Base-by-base conservation (phyloP, 2,888 invertebrate species). In the Globia sparganii region DNA sequence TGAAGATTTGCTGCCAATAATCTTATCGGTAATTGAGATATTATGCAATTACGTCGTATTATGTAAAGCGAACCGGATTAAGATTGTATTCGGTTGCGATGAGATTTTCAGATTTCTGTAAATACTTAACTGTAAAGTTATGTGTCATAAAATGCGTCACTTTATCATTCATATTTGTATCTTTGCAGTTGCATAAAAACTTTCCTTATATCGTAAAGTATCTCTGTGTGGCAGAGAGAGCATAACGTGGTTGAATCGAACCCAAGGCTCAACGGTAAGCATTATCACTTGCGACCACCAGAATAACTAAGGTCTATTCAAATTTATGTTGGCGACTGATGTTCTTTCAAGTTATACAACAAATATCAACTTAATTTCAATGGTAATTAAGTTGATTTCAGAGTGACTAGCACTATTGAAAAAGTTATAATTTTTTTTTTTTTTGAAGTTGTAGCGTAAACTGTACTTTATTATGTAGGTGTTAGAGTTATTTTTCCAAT, bases 11-110 rank as follows among this genome's bases (percentile, higher is more conserved):
- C 77, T 59, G 18, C 62, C 83, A 85, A 87, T 85, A 79, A 83
- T 69, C 75, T 78, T 62, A 81, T 37, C 53, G 15, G 66, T 82
- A 83, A 87, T 88, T 85, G 81, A 77, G 81, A 81, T 74, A 85
- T 87, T 88, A 87, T 81, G 85, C 77, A 80, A 82, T 87, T 82
- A 81, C 66, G 40, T 61, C 59, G 72, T 46, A 80, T 88, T 89
- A 89, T 85, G 80, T 86, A 80, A 84, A 85, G 59, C 75, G 56
- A 79, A 70, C 83, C 88, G 83, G 83, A 89, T 86, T 74, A 79
- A 83, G 80, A 87, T 79, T 65, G 64, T 69, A 79, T 81, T 75
- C 28, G 77, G 58, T 76, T 67, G 58, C 73, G 70, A 80, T 77
- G 80, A 85, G n/a, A 78, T 80, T 84, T 85, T 78, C 85, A 62